Evolutionary conservation across 2,888 invertebrate genomes (phyloP).

Genomic region (Lampropteryx suffumata): DNA sequence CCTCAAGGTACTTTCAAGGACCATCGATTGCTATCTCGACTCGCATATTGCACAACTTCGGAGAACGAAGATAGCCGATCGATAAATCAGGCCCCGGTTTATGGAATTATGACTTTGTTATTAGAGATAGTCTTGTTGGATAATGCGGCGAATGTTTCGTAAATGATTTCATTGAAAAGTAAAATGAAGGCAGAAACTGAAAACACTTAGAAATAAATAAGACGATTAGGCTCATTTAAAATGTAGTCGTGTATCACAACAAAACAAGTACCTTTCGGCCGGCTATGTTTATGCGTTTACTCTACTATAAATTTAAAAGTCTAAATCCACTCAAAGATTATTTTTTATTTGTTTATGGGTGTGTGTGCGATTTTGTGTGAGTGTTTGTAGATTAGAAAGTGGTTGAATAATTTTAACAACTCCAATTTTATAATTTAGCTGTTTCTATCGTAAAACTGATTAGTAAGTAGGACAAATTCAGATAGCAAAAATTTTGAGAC

Average conservation of each 20-base stretch:
- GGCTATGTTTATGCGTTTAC: too few species aligned
- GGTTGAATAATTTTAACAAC: not conserved
- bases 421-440: not conserved
- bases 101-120: conserved; percentile 47
- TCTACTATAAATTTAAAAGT: not conserved
- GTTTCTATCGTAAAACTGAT: not conserved
- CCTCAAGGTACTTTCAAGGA: conserved; percentile 60
- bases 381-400: conserved; percentile 31
- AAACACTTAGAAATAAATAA: too few species aligned
- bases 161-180: conserved; percentile 10
- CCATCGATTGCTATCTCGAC: conserved; percentile 71
- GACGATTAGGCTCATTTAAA: too few species aligned
- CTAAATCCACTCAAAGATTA: not conserved
- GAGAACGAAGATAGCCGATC: conserved; percentile 50
- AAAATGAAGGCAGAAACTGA: too few species aligned
- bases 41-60: conserved; percentile 74
- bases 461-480: too few species aligned
- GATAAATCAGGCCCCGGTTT: conserved; percentile 56
- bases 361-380: conserved; percentile 27
- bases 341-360: conserved; percentile 4
- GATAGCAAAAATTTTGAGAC: too few species aligned
- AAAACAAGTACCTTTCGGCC: too few species aligned
- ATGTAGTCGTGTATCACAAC: too few species aligned
- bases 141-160: conserved; percentile 30
- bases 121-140: conserved; percentile 37